These are phyloP conservation scores for Rhopilema esculentum DNA, from an alignment of 30 jellyfish, hydroid and myxozoan species.

Conservation along the genomic window DNA sequence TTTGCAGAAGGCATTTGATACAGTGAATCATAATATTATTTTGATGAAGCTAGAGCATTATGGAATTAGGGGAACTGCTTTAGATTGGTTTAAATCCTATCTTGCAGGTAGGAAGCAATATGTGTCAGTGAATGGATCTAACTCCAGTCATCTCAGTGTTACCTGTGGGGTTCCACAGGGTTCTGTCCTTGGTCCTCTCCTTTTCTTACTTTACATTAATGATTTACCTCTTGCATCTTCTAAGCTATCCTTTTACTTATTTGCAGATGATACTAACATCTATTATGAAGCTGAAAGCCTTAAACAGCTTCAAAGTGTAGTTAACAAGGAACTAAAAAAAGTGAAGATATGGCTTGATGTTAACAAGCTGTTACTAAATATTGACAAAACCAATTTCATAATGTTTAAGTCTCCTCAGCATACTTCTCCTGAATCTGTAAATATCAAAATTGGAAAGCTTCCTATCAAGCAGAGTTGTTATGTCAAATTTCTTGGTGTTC, in stretches of 20 bases:
- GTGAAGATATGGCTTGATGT: conserved; percentile 58
- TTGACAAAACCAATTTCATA: conserved; percentile 28
- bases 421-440: conserved; percentile 3
- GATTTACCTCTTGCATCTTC: conserved; percentile 42
- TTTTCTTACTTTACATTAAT: conserved; percentile 55
- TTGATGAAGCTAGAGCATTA: conserved; percentile 47
- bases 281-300: conserved; percentile 60
- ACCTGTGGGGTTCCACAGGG: conserved; percentile 84
- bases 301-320: conserved; percentile 51
- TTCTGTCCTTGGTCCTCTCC: conserved; percentile 73
- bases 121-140: conserved; percentile 52
- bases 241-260: conserved; percentile 49
- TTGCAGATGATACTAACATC: conserved; percentile 65
- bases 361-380: conserved; percentile 22
- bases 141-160: conserved; percentile 30
- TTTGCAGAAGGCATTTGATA: conserved; percentile 65
- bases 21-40: conserved; percentile 47
- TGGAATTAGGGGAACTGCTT: conserved; percentile 56
- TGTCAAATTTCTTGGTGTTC: conserved; percentile 37
- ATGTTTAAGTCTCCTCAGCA: conserved; percentile 35
- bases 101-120: conserved; percentile 63
- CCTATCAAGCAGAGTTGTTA: conserved; percentile 33
- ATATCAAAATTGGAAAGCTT: conserved; percentile 28
- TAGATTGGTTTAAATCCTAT: conserved; percentile 56
- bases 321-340: conserved; percentile 39